Percentiles rank a stretch among this genome's conserved stretches.
Evolutionary conservation across 2,888 invertebrate genomes (phyloP).

Genomic region (Linnaemya vulpina): DNA sequence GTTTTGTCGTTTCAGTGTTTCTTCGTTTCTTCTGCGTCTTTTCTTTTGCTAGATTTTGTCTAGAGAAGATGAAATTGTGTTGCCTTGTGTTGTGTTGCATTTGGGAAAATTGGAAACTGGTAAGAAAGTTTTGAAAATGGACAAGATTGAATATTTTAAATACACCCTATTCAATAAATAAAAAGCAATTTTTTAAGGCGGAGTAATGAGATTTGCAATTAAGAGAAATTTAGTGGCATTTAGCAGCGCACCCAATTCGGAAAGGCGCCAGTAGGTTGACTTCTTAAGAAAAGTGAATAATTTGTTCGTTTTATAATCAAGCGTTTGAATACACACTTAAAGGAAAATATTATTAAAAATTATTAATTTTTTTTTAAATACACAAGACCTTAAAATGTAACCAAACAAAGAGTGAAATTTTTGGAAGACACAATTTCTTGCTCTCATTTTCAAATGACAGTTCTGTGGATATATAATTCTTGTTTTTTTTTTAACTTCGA

Average conservation of each 20-base stretch:
- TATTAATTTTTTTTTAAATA: too few species aligned
- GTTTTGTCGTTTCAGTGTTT: conserved; percentile 33
- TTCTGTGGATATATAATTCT: too few species aligned
- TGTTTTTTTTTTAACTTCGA: too few species aligned
- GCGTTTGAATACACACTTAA: too few species aligned
- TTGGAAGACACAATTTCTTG: too few species aligned
- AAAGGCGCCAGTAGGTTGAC: neutral
- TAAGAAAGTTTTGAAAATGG: conserved; percentile 61
- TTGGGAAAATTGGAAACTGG: conserved; percentile 49
- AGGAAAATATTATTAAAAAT: too few species aligned
- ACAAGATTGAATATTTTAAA: conserved; percentile 30
- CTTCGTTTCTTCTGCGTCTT: neutral
- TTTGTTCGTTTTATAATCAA: too few species aligned
- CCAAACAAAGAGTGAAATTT: too few species aligned
- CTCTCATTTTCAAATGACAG: too few species aligned
- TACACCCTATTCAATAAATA: conserved; percentile 52
- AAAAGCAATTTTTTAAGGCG: conserved; percentile 12
- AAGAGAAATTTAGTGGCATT: conserved; percentile 8
- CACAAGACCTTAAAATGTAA: too few species aligned
- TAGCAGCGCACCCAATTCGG: conserved; percentile 20
- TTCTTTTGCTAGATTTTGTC: conserved; percentile 45
- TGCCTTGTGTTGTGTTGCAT: neutral
- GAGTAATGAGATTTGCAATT: conserved; percentile 51
- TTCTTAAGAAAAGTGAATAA: neutral
- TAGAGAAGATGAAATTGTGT: conserved; percentile 35